Base-by-base conservation (phyloP, 1,140 invertebrate genomes). In the Eubasilissa regina region DNA sequence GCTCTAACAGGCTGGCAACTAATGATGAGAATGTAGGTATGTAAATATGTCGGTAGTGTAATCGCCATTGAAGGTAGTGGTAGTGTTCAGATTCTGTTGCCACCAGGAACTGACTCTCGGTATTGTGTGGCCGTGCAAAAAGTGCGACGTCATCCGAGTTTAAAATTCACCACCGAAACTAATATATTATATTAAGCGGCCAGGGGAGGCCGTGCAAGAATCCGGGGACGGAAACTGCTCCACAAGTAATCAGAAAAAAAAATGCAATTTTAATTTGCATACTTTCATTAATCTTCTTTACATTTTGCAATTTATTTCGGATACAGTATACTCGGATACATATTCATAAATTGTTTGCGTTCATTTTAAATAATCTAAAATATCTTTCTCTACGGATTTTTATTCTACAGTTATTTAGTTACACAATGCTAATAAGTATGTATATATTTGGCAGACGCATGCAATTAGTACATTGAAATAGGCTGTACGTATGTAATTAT, bases 101-200 rank as follows among this genome's bases (percentile, higher is more conserved):
- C 62, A 66, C 43, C 60, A 43, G 60, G 60, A 64, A 64, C 60
- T 11, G n/a, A 64, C 12, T 44, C n/a, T 43, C 62, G 17, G 35
- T 66, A 19, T 51, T 72, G 68, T 53, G 7, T 12, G 51, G 70
- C 35, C 12, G 25, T 8, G 51, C 48, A 11, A 74, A 68, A 74
- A 56, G 53, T 56, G 70, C 51, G 3, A 44, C n/a, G 70, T 74
- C 70, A 74, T 74, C 35, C 21, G n/a, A 13, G 25, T 35, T 74
- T 74, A 13, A 74, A 74, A 74, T 35, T 44, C 51, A 74, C 48
- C 70, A 55, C 70, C 53, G 70, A 56, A 74, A 55, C 48, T 74
- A 74, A 74, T 56, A 58, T 74, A 55, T 44, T 44, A 74, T 15
- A 53, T 48, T 48, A 9, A 12, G 25, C 44, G 15, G 35, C 66